A percentile compares a stretch with the other conserved stretches of the same genome.
These are phyloP conservation scores for Luffia ferchaultella DNA, from an alignment of 2,888 invertebrate species.

Conservation along the genomic window DNA sequence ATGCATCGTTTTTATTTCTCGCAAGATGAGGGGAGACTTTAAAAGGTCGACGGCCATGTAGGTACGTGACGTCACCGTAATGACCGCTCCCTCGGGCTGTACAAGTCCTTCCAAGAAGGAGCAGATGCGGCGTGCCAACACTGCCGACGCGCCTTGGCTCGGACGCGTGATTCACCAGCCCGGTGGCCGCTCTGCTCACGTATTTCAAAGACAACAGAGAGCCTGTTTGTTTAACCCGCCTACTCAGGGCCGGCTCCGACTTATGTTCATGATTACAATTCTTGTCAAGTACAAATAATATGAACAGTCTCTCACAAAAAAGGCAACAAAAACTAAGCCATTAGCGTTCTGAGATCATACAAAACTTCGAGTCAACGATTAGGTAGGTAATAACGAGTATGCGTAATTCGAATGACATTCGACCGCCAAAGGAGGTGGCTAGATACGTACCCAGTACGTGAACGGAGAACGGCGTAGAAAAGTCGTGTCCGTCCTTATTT, in stretches of 20 bases:
- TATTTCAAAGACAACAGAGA: background rate
- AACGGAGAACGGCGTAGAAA: too few species aligned
- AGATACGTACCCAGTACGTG: conserved; percentile 35
- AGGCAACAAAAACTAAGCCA: background rate
- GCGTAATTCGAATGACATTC: conserved; percentile 5
- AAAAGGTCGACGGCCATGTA: background rate
- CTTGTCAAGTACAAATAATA: background rate
- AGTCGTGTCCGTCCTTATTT: conserved; percentile 50
- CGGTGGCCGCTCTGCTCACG: background rate
- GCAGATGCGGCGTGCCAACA: background rate
- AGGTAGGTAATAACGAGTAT: background rate
- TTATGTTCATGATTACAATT: background rate
- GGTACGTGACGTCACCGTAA: background rate
- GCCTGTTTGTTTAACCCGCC: background rate
- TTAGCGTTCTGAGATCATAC: background rate
- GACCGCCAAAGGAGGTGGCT: conserved; percentile 36
- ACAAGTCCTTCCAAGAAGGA: background rate
- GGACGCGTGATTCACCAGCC: background rate
- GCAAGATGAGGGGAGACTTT: too few species aligned
- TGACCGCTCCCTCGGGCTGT: background rate
- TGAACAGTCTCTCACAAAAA: background rate
- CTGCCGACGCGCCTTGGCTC: background rate
- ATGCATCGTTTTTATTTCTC: too few species aligned
- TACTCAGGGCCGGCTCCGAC: too few species aligned
- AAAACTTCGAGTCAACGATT: too few species aligned